These are phyloP conservation scores for Latrodectus hesperus DNA, from an alignment of 2,888 invertebrate species.

Conservation along the genomic window DNA sequence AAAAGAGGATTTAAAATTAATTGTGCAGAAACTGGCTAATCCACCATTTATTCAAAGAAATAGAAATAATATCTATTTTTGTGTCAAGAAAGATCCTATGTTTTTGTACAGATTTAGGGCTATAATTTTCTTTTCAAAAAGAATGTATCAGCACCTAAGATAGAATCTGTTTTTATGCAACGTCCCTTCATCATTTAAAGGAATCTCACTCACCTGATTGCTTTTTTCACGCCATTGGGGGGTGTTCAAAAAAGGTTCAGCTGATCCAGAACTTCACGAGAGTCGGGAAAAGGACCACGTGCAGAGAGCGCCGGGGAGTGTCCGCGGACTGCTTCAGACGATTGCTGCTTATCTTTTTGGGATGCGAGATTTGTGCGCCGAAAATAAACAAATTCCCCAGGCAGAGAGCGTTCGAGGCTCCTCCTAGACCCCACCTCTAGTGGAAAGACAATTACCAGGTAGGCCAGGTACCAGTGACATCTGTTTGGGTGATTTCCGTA, in stretches of 20 bases:
- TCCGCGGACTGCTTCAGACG: constrained; percentile 29
- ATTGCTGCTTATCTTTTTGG: constrained; percentile 38
- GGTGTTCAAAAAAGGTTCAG: background rate
- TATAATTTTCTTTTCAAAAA: background rate
- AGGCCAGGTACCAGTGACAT: constrained; percentile 55
- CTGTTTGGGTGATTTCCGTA: constrained; percentile 43
- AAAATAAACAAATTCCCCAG: constrained; percentile 57
- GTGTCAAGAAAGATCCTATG: too few relatives aligned
- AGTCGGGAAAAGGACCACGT: constrained; percentile 18
- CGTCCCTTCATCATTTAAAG: background rate
- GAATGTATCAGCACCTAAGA: background rate
- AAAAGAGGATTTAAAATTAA: too few relatives aligned
- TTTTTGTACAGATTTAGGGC: too few relatives aligned
- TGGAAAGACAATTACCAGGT: constrained; percentile 41
- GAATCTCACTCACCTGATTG: background rate
- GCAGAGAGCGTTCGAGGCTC: constrained; percentile 32
- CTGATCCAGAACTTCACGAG: background rate
- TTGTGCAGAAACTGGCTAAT: too few relatives aligned
- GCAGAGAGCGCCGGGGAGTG: constrained; percentile 22
- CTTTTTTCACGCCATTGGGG: background rate
- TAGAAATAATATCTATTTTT: too few relatives aligned
- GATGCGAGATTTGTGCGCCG: constrained; percentile 8
- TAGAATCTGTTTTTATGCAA: background rate
- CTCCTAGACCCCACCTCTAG: constrained; percentile 56
- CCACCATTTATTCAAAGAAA: too few relatives aligned